Evolutionary conservation across 1,140 invertebrate genomes (phyloP).

Genomic region (Phocides pigmalion): DNA sequence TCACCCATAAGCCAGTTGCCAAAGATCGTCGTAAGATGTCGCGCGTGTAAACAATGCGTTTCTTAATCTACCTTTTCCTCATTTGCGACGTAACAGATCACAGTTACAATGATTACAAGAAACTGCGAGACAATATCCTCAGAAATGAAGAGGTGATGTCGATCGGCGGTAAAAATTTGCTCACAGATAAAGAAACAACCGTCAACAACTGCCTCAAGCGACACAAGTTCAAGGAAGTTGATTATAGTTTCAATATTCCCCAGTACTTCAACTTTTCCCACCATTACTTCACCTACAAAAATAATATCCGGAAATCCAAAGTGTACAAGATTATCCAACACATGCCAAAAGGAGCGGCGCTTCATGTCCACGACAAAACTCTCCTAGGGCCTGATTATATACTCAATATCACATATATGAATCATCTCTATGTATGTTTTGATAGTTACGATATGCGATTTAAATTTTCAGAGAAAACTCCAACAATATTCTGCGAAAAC

Average conservation of each 20-base stretch:
- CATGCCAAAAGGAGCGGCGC: slow-evolving; percentile 89
- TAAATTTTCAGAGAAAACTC: slow-evolving; percentile 61
- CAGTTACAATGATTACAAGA: slow-evolving; percentile 55
- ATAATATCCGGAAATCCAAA: slow-evolving; percentile 86
- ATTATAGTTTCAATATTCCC: slow-evolving; percentile 84
- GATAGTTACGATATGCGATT: slow-evolving; percentile 56
- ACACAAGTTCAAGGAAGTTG: slow-evolving; percentile 86
- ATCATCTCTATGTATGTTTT: slow-evolving; percentile 88
- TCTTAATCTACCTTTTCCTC: slow-evolving; percentile 36
- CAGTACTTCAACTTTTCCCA: slow-evolving; percentile 85
- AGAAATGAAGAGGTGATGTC: slow-evolving; percentile 57
- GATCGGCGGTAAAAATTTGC: slow-evolving; percentile 79
- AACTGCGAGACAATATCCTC: slow-evolving; percentile 59
- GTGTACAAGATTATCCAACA: slow-evolving; percentile 88
- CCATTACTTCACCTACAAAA: slow-evolving; percentile 88
- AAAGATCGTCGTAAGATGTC: slow-evolving; percentile 30
- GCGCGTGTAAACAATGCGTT: slow-evolving; percentile 41
- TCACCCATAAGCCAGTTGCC: neutral
- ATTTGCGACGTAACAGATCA: slow-evolving; percentile 43
- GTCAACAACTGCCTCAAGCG: slow-evolving; percentile 88
- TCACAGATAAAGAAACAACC: slow-evolving; percentile 84
- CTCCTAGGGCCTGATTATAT: slow-evolving; percentile 87
- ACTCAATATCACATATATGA: slow-evolving; percentile 88
- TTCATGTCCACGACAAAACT: slow-evolving; percentile 90
- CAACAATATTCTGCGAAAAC: slow-evolving; percentile 67